Conservation (phyloP, 2,888 invertebrate species). For the Drosophila flavopinicola region DNA sequence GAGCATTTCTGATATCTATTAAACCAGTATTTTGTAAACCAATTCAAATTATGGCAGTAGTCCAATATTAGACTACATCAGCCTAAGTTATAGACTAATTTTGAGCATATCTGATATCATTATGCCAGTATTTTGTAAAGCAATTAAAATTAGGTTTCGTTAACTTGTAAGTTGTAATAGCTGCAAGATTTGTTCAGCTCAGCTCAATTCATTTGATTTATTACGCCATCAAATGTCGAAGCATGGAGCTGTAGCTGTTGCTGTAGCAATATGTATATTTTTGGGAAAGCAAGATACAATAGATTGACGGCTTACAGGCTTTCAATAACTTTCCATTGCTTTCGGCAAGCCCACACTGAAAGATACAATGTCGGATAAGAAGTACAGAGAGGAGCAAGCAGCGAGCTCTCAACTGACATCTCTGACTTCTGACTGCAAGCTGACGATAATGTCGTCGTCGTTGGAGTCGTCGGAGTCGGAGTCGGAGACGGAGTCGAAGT, state of each 20-base stretch:
- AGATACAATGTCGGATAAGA: slow-evolving; percentile 73
- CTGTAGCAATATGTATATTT: slow-evolving; percentile 55
- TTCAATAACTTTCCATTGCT: slow-evolving; percentile 74
- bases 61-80: too few species aligned
- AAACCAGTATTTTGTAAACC: too few species aligned
- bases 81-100: too few species aligned
- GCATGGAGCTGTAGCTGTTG: slow-evolving; percentile 31
- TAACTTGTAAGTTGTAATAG: slow-evolving; percentile 15
- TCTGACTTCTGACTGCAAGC: slow-evolving; percentile 68
- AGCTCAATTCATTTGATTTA: slow-evolving; percentile 43
- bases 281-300: slow-evolving; percentile 50
- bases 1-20: too few species aligned
- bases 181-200: slow-evolving; percentile 7
- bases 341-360: slow-evolving; percentile 70
- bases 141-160: slow-evolving; percentile 16
- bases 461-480: slow-evolving; percentile 37
- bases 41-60: too few species aligned
- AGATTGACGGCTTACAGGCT: slow-evolving; percentile 63
- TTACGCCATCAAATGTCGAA: slow-evolving; percentile 21
- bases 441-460: slow-evolving; percentile 74
- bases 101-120: too few species aligned
- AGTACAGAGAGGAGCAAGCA: slow-evolving; percentile 54
- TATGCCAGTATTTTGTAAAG: background rate
- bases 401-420: slow-evolving; percentile 45
- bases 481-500: slow-evolving; percentile 11